These are phyloP conservation scores for Lipophrys pholis DNA, from an alignment of 2,113 vertebrate genomes.

Conservation along the genomic window DNA sequence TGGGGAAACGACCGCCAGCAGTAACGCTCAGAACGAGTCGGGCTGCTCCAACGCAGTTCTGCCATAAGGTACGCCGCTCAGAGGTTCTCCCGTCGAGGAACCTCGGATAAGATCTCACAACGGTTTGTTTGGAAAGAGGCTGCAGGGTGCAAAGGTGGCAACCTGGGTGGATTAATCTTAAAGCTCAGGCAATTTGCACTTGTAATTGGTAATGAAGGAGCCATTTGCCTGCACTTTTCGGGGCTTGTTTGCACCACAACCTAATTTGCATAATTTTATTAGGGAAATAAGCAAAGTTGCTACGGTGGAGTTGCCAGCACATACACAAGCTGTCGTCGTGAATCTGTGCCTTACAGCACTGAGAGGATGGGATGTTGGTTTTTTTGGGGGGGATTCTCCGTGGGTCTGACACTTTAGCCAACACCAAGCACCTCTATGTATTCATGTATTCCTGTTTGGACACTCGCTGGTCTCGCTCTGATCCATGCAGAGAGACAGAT, in stretches of 20 bases:
- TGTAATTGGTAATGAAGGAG: conserved; percentile 72
- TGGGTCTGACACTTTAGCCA: conserved; percentile 1
- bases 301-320: conserved; percentile 19
- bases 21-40: background rate
- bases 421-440: conserved; percentile 16
- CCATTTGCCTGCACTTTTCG: conserved; percentile 65
- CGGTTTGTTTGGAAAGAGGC: conserved; percentile 61
- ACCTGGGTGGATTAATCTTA: conserved; percentile 72
- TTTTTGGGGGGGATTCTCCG: background rate
- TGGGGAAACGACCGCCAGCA: conserved; percentile 12
- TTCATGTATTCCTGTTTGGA: conserved; percentile 34
- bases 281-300: conserved; percentile 41
- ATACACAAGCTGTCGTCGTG: conserved; percentile 26
- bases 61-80: conserved; percentile 56
- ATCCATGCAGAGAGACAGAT: conserved; percentile 33
- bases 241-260: conserved; percentile 63
- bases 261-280: conserved; percentile 67
- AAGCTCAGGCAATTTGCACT: conserved; percentile 75
- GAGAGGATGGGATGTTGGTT: background rate
- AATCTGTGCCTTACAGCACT: conserved; percentile 12
- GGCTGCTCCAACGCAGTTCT: conserved; percentile 35
- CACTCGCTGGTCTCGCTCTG: conserved; percentile 33
- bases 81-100: conserved; percentile 24
- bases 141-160: conserved; percentile 71
- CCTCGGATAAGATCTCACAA: conserved; percentile 64